Conservation (phyloP, 2,113 vertebrate genomes). For the Syrmaticus mikado region DNA sequence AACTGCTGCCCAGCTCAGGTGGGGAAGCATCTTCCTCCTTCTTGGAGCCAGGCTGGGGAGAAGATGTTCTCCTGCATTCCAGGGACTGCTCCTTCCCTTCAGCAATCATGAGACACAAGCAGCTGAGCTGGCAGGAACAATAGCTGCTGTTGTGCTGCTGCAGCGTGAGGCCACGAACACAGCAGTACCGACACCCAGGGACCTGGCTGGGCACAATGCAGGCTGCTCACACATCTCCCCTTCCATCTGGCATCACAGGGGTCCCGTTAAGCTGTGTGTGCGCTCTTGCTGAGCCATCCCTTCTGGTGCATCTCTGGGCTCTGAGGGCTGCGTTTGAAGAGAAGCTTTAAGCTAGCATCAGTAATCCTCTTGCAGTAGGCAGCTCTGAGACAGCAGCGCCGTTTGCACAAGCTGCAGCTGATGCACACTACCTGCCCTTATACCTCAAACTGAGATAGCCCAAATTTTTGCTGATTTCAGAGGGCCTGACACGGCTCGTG, state of each 20-base stretch:
- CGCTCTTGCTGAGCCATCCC: background rate
- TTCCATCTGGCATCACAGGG: background rate
- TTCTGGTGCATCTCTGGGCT: background rate
- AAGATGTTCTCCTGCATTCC: background rate
- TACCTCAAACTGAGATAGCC: background rate
- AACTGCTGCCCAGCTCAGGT: background rate
- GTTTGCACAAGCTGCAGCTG: background rate
- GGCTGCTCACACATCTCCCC: background rate
- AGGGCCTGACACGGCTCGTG: background rate
- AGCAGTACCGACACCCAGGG: background rate
- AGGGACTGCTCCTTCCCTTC: background rate
- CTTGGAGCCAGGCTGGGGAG: background rate
- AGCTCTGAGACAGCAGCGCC: background rate
- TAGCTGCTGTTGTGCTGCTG: background rate
- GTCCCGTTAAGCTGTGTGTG: background rate
- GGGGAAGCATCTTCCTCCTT: background rate
- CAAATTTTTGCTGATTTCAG: background rate
- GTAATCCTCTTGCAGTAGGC: background rate
- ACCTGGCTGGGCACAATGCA: background rate
- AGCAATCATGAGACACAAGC: background rate
- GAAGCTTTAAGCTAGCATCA: background rate
- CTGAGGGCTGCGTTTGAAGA: background rate
- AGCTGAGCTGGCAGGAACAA: slow-evolving; percentile 12
- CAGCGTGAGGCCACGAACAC: background rate
- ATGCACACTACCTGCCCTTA: background rate